These are phyloP conservation scores for Microcebus jonahi DNA, from an alignment of 2,113 vertebrate genomes.

Conservation along the genomic window DNA sequence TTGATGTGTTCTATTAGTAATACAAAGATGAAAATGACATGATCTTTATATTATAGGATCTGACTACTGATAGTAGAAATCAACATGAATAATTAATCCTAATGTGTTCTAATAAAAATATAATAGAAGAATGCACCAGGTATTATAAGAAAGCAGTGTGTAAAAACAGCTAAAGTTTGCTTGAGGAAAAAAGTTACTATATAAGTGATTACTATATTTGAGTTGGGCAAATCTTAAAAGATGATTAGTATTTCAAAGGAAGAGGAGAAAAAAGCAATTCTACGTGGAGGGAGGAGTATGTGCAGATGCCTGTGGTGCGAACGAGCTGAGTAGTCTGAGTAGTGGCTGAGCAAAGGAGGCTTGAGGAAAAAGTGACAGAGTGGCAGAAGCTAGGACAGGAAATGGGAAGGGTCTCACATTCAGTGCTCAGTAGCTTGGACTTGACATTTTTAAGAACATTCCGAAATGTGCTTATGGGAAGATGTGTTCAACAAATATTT, in stretches of 20 bases:
- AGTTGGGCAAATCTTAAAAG: neutral
- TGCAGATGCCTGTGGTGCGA: neutral
- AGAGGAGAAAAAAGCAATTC: neutral
- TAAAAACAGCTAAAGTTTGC: slow-evolving; percentile 30
- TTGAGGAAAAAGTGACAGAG: neutral
- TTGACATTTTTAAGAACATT: neutral
- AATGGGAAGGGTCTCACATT: neutral
- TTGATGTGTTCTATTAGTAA: neutral
- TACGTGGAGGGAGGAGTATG: neutral
- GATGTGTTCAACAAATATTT: slow-evolving; percentile 20
- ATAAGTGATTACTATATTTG: neutral
- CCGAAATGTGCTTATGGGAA: neutral
- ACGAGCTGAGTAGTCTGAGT: neutral
- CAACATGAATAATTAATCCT: neutral
- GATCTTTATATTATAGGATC: neutral
- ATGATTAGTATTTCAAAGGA: neutral
- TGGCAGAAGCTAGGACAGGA: neutral
- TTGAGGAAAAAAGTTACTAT: neutral
- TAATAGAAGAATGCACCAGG: neutral
- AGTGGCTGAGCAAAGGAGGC: neutral
- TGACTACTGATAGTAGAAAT: neutral
- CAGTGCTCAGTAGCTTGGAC: neutral
- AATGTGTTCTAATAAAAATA: slow-evolving; percentile 17
- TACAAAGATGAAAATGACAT: neutral
- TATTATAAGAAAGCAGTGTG: neutral